Evolutionary conservation across 2,888 invertebrate species (phyloP).

Genomic region (Dolomedes plantarius): DNA sequence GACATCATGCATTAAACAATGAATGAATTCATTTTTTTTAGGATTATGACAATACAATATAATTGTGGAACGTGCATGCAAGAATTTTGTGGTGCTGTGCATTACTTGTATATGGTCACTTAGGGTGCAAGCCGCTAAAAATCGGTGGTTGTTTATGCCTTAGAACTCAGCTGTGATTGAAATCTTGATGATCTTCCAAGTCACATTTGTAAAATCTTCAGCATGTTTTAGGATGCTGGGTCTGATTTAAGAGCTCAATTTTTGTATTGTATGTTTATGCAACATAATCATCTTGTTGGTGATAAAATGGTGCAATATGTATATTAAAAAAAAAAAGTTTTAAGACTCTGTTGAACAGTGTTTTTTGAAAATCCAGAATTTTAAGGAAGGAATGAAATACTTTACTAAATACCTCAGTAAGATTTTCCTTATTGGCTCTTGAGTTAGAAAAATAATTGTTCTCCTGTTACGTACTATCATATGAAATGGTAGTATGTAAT

Average conservation of each 20-base stretch:
- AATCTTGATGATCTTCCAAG: constrained; percentile 45
- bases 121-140: not conserved
- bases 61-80: not conserved
- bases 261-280: constrained; percentile 4
- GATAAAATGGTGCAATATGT: constrained; percentile 5
- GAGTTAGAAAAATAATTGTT: no score
- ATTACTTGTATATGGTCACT: not conserved
- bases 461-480: no score
- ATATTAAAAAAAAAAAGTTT: no score
- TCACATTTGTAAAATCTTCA: constrained; percentile 17
- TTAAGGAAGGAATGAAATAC: no score
- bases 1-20: no score
- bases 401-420: no score
- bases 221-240: constrained; percentile 31
- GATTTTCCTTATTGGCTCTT: no score
- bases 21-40: no score
- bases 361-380: no score
- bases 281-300: not conserved
- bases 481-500: no score
- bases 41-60: not conserved
- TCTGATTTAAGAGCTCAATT: constrained; percentile 51
- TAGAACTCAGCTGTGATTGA: constrained; percentile 18
- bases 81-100: not conserved
- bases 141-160: not conserved
- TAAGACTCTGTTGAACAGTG: no score